A percentile compares a stretch with the other conserved stretches of the same genome.
Conservation (phyloP, 2,113 vertebrate genomes). For the Myrmecobius fasciatus region DNA sequence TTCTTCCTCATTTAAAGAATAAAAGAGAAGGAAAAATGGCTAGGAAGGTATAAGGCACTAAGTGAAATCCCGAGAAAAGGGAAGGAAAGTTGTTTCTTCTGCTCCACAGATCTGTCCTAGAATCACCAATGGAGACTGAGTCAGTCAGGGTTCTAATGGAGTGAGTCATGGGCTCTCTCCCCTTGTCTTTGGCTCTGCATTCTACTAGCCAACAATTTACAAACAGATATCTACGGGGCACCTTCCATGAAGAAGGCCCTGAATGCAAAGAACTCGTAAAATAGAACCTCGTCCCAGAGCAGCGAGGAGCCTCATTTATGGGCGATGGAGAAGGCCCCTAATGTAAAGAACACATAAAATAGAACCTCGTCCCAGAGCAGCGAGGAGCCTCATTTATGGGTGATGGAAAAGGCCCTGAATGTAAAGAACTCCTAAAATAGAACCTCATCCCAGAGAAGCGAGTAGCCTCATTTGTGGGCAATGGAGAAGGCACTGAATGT, state of each 20-base stretch:
- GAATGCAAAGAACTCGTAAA: neutral
- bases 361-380: neutral
- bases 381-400: neutral
- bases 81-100: neutral
- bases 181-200: neutral
- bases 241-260: neutral
- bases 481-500: too few species aligned
- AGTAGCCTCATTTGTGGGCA: neutral
- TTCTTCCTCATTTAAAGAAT: conserved; percentile 6
- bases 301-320: neutral
- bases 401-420: too few species aligned
- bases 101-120: neutral
- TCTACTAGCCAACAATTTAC: neutral
- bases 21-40: neutral
- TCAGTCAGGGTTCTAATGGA: neutral
- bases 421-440: neutral
- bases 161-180: neutral
- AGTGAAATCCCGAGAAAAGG: neutral
- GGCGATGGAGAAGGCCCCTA: too few species aligned
- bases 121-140: neutral
- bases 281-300: neutral
- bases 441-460: neutral
- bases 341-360: neutral
- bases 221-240: neutral
- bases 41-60: neutral